These are phyloP conservation scores for Dolichopus griseipennis DNA, from an alignment of 2,888 invertebrate genomes.

Conservation along the genomic window DNA sequence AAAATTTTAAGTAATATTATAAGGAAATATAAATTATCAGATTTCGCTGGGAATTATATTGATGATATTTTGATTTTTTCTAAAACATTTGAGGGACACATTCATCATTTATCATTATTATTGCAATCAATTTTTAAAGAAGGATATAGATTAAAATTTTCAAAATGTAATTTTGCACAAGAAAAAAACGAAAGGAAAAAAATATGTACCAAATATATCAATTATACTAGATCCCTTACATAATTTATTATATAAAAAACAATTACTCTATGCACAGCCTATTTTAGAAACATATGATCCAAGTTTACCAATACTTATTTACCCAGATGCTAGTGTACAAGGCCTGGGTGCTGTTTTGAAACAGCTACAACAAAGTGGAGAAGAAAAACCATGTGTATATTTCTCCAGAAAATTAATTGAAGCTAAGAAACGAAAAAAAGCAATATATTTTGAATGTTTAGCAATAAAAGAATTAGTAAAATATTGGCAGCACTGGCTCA, in stretches of 20 bases:
- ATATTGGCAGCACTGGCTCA: too few relatives aligned
- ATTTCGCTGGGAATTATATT: slow-evolving; percentile 23
- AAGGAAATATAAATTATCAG: slow-evolving; percentile 22
- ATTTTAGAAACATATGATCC: slow-evolving; percentile 22
- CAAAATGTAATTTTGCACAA: slow-evolving; percentile 20
- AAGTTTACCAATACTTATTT: slow-evolving; percentile 17
- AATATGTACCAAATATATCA: slow-evolving; percentile 20
- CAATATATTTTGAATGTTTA: slow-evolving; percentile 22
- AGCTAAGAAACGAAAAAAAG: slow-evolving; percentile 21
- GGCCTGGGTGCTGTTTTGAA: slow-evolving; percentile 22
- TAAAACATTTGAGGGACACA: slow-evolving; percentile 14
- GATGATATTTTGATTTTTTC: slow-evolving; percentile 24
- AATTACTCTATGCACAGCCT: slow-evolving; percentile 20
- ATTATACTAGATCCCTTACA: slow-evolving; percentile 22
- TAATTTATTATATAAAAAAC: slow-evolving; percentile 22
- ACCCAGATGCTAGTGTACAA: slow-evolving; percentile 21
- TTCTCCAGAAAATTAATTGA: slow-evolving; percentile 23
- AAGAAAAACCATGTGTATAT: too few relatives aligned
- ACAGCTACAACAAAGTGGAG: slow-evolving; percentile 20
- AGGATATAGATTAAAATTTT: slow-evolving; percentile 23
- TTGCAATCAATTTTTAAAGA: slow-evolving; percentile 22
- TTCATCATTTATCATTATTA: slow-evolving; percentile 16
- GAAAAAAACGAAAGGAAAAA: slow-evolving; percentile 22
- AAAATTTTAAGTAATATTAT: slow-evolving; percentile 23
- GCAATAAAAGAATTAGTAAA: slow-evolving; percentile 23